Base-by-base conservation (phyloP, 2,888 invertebrate species). In the Tupiocoris notatus region DNA sequence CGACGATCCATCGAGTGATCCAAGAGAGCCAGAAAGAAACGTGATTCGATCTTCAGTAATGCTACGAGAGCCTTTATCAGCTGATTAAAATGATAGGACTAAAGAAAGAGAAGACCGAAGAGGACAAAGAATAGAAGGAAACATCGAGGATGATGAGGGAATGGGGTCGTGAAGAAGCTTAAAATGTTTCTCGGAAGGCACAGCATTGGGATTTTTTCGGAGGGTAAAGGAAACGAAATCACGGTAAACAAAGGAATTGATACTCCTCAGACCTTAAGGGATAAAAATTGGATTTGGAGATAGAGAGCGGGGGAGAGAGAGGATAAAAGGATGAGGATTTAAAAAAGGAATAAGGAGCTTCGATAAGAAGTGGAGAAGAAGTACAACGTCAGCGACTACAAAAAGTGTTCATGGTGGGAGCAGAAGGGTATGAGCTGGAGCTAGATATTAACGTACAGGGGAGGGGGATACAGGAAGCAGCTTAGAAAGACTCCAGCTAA, bases 181-280 rank as follows among this genome's bases (percentile, higher is more conserved):
- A n/a, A 57, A 67, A 22, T 67, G 12, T 57, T 57, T 57, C 22
- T 17, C 67, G 21, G 7, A 22, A 67, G 57, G 57, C 12, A 57
- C 20, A 23, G 25, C 17, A 16, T 58, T 20, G 58, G 57, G 24
- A 18, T 61, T 25, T 16, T n/a, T 58, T 20, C 21, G 12, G 18
- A 59, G 61, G 59, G 59, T n/a, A 2, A 18, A 59, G 20, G 70
- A 61, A 23, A 16, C 22, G n/a, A 70, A 58, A 70, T 70, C 58
- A 70, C 70, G 58, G 70, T 23, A 70, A 70, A 70, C 70, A 70
- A 59, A 70, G 61, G 70, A 23, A 59, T 70, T 70, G 70, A 70
- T 70, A 70, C 54, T 70, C 58, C 61, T 70, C 61, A 70, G 70
- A 70, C 59, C 61, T 39, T 59, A 18, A n/a, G 58, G 23, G 17